Base-by-base conservation (phyloP, 1,140 invertebrate genomes). In the Drosophila parvula region DNA sequence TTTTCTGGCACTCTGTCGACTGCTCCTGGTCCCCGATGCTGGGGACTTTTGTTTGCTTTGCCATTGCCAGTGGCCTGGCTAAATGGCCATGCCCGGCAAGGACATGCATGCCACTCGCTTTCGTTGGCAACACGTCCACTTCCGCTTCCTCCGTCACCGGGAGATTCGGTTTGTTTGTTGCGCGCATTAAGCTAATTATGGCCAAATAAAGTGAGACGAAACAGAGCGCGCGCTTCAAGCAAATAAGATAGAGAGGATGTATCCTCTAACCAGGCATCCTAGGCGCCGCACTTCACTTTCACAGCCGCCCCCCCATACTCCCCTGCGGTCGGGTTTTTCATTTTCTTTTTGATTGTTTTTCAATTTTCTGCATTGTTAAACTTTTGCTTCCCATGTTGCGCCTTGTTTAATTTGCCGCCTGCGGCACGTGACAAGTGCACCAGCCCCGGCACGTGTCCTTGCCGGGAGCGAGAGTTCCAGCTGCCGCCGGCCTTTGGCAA, bases 321-420 rank as follows among this genome's bases (percentile, higher is more conserved):
- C 38, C 34, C 34, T 76, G 75, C 47, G 79, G 83, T 77, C 67
- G 74, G 64, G 61, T 71, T 56, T 32, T 30, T 4, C 30, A 4
- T 8, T 30, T 30, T 30, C 7, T 30, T 65, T 84, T 53, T 79
- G 76, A 91, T 91, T 91, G 86, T 91, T 90, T 90, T 91, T 91
- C 83, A 85, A 91, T 91, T 91, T 91, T 91, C 83, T 82, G 90
- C 90, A 84, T 91, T 91, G 90, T 91, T 91, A 91, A 86, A 90
- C 80, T 81, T 78, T 75, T 71, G 48, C 69, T 70, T 79, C 57
- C 69, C 60, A 44, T 79, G 56, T 79, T 74, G 61, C 62, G 80
- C 34, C 44, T 89, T 89, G 84, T 84, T 90, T 89, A 89, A 89
- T 89, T 89, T 89, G 70, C 80, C 65, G 65, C 62, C 51, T 84